Conservation (phyloP, 2,113 vertebrate genomes). For the Phaethornis superciliosus region DNA sequence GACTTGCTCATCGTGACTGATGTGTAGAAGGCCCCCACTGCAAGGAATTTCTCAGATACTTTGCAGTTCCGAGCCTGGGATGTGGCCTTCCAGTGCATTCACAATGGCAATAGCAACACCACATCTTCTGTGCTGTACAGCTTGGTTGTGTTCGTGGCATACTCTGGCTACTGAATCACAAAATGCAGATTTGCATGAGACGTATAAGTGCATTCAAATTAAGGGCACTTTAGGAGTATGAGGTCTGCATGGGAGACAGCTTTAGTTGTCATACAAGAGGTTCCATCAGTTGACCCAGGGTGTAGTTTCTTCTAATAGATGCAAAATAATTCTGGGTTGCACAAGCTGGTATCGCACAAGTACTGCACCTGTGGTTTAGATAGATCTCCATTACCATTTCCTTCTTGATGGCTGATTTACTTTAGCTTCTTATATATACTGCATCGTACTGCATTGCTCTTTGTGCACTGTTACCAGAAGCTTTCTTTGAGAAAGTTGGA, state of each 20-base stretch:
- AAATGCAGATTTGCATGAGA: neutral
- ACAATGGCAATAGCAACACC: neutral
- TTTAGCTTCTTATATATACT: constrained; percentile 15
- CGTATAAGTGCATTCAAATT: neutral
- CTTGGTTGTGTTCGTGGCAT: neutral
- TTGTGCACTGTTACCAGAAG: neutral
- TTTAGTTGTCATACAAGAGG: neutral
- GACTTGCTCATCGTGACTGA: neutral
- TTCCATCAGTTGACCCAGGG: neutral
- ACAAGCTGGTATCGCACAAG: neutral
- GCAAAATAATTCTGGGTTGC: neutral
- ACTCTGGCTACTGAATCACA: neutral
- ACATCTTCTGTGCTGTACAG: neutral
- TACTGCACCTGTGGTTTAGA: neutral
- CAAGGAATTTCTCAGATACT: neutral
- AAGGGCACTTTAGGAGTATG: neutral
- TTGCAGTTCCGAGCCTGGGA: neutral
- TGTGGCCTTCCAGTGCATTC: neutral
- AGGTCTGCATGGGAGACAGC: neutral
- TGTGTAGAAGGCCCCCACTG: neutral
- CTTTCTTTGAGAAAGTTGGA: constrained; percentile 25
- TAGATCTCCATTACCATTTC: neutral
- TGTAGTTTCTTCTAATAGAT: neutral
- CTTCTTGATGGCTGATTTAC: constrained; percentile 1
- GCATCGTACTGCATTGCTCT: neutral